Conservation (phyloP, 2,113 vertebrate species). For the Dissostichus mawsoni region DNA sequence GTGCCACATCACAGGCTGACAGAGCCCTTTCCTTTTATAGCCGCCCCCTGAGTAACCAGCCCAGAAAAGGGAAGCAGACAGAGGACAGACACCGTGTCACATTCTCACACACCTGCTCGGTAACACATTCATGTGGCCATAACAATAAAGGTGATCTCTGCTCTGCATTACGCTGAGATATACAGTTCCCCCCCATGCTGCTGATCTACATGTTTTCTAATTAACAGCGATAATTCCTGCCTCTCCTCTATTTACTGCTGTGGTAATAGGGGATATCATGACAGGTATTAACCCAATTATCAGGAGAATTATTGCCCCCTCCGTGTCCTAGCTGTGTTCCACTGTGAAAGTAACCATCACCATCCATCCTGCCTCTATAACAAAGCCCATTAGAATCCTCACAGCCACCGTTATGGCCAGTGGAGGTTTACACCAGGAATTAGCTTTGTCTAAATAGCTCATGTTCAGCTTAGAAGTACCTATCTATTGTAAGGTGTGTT, state of each 20-base stretch:
- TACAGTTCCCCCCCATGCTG: conserved; percentile 51
- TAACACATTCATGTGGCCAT: conserved; percentile 36
- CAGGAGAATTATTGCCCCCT: conserved; percentile 67
- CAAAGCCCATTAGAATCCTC: conserved; percentile 61
- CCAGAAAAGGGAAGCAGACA: conserved; percentile 84
- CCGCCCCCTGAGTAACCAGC: conserved; percentile 79
- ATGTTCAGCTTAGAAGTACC: conserved; percentile 37
- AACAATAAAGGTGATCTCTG: conserved; percentile 65
- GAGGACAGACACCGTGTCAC: conserved; percentile 65
- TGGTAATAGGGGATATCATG: conserved; percentile 74
- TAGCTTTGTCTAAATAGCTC: conserved; percentile 56
- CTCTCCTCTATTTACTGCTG: conserved; percentile 69
- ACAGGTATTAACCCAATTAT: conserved; percentile 80
- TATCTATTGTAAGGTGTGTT: conserved; percentile 43
- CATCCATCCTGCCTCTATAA: conserved; percentile 69
- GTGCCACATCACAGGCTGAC: conserved; percentile 81
- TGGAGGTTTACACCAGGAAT: conserved; percentile 55
- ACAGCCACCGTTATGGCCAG: conserved; percentile 39
- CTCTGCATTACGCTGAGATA: conserved; percentile 59
- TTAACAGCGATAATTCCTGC: conserved; percentile 60
- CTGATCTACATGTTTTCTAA: conserved; percentile 71
- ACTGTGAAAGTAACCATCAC: conserved; percentile 61
- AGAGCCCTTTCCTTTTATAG: conserved; percentile 83
- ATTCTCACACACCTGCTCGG: conserved; percentile 65
- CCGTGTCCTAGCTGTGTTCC: conserved; percentile 58